Conservation (phyloP, 2,888 invertebrate genomes). For the Trissolcus japonicus region DNA sequence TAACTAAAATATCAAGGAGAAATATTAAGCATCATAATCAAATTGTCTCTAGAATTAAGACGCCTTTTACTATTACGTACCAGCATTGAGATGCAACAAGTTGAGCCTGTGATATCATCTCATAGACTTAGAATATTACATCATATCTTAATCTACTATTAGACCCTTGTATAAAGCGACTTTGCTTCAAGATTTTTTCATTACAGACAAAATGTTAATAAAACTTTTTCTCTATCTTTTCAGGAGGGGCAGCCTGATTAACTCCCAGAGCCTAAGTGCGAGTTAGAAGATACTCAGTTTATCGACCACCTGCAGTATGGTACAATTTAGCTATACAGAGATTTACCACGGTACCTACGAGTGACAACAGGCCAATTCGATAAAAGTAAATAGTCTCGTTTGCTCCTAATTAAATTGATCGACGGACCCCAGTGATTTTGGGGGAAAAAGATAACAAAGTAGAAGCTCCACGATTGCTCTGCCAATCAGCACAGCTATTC, state of each 20-base stretch:
- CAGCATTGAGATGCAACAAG: slow-evolving; percentile 40
- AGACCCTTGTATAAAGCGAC: neutral
- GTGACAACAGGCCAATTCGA: slow-evolving; percentile 56
- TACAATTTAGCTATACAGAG: slow-evolving; percentile 59
- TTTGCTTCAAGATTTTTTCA: neutral
- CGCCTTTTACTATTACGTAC: neutral
- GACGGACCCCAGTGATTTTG: slow-evolving; percentile 53
- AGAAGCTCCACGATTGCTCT: slow-evolving; percentile 47
- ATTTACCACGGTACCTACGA: slow-evolving; percentile 60
- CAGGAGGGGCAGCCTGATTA: slow-evolving; percentile 20
- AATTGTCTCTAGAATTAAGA: slow-evolving; percentile 13
- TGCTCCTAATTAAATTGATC: slow-evolving; percentile 64
- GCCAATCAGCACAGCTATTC: slow-evolving; percentile 55
- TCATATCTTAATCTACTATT: slow-evolving; percentile 3
- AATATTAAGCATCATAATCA: no score
- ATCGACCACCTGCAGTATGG: slow-evolving; percentile 61
- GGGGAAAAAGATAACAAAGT: slow-evolving; percentile 53
- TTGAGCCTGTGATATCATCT: slow-evolving; percentile 29
- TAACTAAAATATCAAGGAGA: no score
- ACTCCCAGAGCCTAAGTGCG: slow-evolving; percentile 33
- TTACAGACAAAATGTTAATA: neutral
- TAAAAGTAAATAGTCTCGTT: slow-evolving; percentile 67
- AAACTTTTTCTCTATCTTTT: neutral
- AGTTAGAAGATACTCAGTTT: slow-evolving; percentile 42
- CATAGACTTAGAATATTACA: slow-evolving; percentile 22